Conservation (phyloP, 2,113 vertebrate species). For the Nesogale talazaci region DNA sequence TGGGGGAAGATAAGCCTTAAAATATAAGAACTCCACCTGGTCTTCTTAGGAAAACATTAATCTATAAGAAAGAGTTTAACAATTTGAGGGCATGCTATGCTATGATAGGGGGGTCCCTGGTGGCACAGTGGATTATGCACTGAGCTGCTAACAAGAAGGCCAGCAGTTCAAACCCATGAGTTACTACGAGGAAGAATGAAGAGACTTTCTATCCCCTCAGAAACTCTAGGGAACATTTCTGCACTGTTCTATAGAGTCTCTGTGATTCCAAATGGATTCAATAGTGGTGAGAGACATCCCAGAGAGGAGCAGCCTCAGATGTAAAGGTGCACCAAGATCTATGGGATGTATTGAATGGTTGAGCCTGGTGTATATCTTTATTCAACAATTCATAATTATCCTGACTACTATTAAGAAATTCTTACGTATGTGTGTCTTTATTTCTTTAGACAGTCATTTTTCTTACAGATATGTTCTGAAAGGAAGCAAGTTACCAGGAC, state of each 20-base stretch:
- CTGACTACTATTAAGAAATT: background rate
- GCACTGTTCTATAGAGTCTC: no score
- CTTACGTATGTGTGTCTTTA: background rate
- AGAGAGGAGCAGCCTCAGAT: background rate
- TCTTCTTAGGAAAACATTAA: background rate
- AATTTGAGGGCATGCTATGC: background rate
- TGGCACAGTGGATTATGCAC: no score
- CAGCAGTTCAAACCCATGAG: no score
- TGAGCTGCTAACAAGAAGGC: no score
- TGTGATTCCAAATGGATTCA: no score
- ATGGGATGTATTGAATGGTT: background rate
- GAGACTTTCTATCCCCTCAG: no score
- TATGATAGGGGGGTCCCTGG: background rate
- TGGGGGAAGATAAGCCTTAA: background rate
- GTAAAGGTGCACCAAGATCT: background rate
- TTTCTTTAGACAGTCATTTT: background rate
- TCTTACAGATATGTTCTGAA: constrained; percentile 16
- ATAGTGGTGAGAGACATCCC: background rate
- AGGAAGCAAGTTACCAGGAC: background rate
- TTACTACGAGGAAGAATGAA: no score
- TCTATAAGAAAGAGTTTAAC: background rate
- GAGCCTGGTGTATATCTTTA: background rate
- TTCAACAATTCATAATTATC: background rate
- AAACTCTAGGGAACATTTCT: no score
- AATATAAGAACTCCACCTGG: background rate